A percentile compares a stretch with the other conserved stretches of the same genome.
These are phyloP conservation scores for Sigmodon hispidus DNA, from an alignment of 2,113 vertebrate species.

Conservation along the genomic window DNA sequence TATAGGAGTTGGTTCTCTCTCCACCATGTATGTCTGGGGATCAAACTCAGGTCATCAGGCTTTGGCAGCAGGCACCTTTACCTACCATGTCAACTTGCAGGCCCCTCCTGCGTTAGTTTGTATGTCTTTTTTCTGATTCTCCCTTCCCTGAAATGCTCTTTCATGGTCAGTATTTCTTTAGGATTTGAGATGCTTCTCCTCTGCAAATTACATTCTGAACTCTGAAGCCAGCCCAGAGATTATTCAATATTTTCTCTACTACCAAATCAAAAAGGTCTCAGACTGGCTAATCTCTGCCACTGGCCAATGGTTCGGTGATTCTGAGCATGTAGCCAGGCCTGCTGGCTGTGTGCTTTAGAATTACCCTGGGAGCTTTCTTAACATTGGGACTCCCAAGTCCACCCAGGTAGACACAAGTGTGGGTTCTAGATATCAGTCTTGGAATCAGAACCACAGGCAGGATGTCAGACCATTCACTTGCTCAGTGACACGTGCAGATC, in stretches of 20 bases:
- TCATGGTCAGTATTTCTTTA: not conserved
- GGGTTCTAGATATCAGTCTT: not conserved
- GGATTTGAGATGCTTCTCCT: not conserved
- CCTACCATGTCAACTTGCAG: not conserved
- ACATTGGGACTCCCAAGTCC: not conserved
- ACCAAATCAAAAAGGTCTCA: not conserved
- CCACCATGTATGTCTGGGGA: not conserved
- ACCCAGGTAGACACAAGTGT: not conserved
- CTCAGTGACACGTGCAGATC: not conserved
- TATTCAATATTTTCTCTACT: not conserved
- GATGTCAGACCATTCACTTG: not conserved
- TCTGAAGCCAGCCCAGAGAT: not conserved
- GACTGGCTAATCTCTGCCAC: not conserved
- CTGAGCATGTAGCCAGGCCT: not conserved
- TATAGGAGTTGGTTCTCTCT: not conserved
- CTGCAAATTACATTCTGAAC: not conserved
- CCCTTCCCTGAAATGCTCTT: not conserved
- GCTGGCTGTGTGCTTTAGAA: not conserved
- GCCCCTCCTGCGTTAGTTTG: not conserved
- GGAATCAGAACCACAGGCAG: conserved; percentile 12
- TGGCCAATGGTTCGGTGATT: not conserved
- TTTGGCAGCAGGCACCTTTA: not conserved
- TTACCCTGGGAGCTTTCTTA: not conserved
- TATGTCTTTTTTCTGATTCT: not conserved
- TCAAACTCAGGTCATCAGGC: not conserved